These are phyloP conservation scores for Anarhynchus alexandrinus DNA, from an alignment of 2,113 vertebrate genomes.

Conservation along the genomic window DNA sequence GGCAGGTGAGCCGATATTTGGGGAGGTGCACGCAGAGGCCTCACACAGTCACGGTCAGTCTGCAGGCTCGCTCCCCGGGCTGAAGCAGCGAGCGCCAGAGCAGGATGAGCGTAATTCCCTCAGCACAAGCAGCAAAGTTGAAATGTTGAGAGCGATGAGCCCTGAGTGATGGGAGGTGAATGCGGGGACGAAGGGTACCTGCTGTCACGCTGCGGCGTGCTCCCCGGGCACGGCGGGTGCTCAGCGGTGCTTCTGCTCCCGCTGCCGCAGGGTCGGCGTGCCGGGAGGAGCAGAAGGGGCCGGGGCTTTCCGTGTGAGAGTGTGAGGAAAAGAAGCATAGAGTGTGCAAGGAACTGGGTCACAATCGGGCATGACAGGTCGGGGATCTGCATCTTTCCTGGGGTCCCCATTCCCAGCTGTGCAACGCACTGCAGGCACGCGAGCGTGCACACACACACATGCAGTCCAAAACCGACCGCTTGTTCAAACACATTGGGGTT, in stretches of 20 bases:
- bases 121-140: neutral
- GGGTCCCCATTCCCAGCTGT: accelerated
- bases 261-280: accelerated
- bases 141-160: neutral
- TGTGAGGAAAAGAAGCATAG: neutral
- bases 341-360: neutral
- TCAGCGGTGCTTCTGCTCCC: accelerated
- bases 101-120: neutral
- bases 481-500: too few species aligned
- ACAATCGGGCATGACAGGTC: accelerated
- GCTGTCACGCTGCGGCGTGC: accelerated
- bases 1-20: accelerated
- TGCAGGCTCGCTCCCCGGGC: neutral
- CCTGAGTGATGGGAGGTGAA: accelerated
- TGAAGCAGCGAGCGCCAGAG: accelerated
- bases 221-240: accelerated
- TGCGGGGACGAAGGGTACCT: too few species aligned
- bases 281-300: neutral
- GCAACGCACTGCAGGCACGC: accelerated
- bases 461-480: accelerated
- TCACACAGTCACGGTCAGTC: accelerated
- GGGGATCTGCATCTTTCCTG: accelerated
- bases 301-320: accelerated
- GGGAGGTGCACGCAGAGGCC: neutral
- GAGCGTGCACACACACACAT: accelerated